Base-by-base conservation (phyloP, 2,888 invertebrate species). In the Ophonus ardosiacus region DNA sequence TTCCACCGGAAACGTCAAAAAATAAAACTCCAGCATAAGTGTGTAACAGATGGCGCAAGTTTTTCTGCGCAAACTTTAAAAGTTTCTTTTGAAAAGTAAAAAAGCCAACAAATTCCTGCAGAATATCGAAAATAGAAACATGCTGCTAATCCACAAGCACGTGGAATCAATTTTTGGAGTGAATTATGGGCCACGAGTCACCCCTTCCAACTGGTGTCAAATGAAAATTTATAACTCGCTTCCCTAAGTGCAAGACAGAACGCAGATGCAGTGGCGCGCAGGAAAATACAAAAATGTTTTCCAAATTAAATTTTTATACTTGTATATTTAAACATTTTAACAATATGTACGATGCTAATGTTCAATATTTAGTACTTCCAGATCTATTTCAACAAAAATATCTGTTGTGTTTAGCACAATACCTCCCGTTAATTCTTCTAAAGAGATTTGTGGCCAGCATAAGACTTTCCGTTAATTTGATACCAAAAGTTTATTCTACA, bases 161-260 rank as follows among this genome's bases (percentile, higher is more conserved):
- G 80, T 61, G 80, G 61, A 80, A 80, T 80, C 80, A 80, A 80
- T 80, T 80, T 71, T 80, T 40, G 17, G 61, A 61, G 59, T 80
- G 80, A 80, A 80, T 61, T 80, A 80, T 80, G 40, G 61, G 38
- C 59, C 18, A 13, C 8, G 40, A 18, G n/a, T 40, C 61, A 80
- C 80, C 80, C 61, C 40, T 61, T 61, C 61, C 38, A 63, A 43
- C 84, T 56, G n/a, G 51, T 84, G 84, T 84, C 84, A 84, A 76
- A 84, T 84, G 84, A 84, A 78, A 84, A 84, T 84, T 84, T 78
- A 84, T 84, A 84, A 84, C 84, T 43, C 65, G 78, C 76, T 78
- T 74, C 76, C 76, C 59, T 76, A 78, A 84, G 84, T 83, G 83
- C 83, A 31, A 7, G 18, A 38, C 18, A 8, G 56, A 68, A n/a